Evolutionary conservation across 2,888 invertebrate species (phyloP).

Genomic region (Papilio elwesi): DNA sequence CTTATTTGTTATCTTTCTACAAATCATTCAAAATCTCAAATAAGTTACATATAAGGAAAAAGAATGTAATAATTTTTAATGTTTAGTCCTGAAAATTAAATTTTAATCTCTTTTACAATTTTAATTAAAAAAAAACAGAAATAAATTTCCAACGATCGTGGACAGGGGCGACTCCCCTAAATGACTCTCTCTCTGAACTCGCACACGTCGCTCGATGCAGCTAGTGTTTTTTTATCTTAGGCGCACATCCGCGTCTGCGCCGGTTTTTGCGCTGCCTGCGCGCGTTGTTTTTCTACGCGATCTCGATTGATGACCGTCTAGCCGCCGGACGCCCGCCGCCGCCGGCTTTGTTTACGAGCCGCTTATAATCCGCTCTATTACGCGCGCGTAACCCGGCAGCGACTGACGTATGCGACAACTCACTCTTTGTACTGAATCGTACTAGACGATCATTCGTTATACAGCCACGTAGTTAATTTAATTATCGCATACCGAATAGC

Average conservation of each 20-base stretch:
- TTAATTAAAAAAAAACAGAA: no score
- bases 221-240: constrained; percentile 54
- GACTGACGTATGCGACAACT: constrained; percentile 17
- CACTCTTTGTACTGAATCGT: constrained; percentile 9
- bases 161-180: not conserved
- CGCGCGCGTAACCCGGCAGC: constrained; percentile 23
- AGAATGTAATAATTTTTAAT: no score
- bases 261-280: constrained; percentile 67
- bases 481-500: constrained; percentile 38
- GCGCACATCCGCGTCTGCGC: constrained; percentile 73
- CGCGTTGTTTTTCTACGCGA: constrained; percentile 67
- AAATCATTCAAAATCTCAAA: no score
- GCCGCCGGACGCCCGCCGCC: constrained; percentile 41
- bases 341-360: constrained; percentile 60
- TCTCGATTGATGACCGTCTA: constrained; percentile 73
- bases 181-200: constrained; percentile 3
- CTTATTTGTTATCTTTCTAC: no score
- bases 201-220: constrained; percentile 59
- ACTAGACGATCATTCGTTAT: constrained; percentile 12
- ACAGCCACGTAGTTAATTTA: constrained; percentile 29
- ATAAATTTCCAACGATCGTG: not conserved
- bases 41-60: no score
- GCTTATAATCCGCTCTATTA: constrained; percentile 44
- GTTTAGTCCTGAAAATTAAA: not conserved
- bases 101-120: not conserved